These are phyloP conservation scores for Leptonema lineaticorne DNA, from an alignment of 1,140 invertebrate species.

Conservation along the genomic window DNA sequence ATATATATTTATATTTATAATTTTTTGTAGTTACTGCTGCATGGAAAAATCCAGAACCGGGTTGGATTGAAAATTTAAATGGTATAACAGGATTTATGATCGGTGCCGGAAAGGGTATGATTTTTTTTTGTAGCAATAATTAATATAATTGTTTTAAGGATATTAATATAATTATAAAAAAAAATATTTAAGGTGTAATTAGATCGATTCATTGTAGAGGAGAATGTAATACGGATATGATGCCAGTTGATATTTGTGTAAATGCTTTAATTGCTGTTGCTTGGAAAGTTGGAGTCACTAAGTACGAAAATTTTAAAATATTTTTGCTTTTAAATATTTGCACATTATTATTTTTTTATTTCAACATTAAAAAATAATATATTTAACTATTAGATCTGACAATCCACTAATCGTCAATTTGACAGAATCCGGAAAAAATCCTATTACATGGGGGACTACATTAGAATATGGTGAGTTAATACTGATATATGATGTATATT, in stretches of 20 bases:
- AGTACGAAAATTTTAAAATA: slow-evolving; percentile 41
- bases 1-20: slow-evolving; percentile 39
- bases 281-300: slow-evolving; percentile 62
- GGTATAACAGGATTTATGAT: slow-evolving; percentile 83
- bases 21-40: slow-evolving; percentile 61
- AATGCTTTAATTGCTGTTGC: slow-evolving; percentile 78
- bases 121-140: neutral
- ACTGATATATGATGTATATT: neutral
- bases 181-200: slow-evolving; percentile 49
- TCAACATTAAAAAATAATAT: neutral
- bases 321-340: neutral
- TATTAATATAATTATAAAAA: neutral
- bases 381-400: slow-evolving; percentile 45
- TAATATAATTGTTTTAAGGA: neutral
- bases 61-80: slow-evolving; percentile 95
- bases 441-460: slow-evolving; percentile 77
- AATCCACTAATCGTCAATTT: slow-evolving; percentile 60
- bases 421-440: slow-evolving; percentile 61
- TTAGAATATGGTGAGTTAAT: slow-evolving; percentile 61
- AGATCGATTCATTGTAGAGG: slow-evolving; percentile 66
- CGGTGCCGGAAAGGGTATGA: slow-evolving; percentile 73
- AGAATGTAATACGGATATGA: slow-evolving; percentile 65
- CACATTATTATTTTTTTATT: neutral
- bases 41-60: slow-evolving; percentile 70
- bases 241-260: slow-evolving; percentile 80